phyloP scores from a whole-genome alignment of 2,797 vertebrate species.

The Darevskia mixta region DNA sequence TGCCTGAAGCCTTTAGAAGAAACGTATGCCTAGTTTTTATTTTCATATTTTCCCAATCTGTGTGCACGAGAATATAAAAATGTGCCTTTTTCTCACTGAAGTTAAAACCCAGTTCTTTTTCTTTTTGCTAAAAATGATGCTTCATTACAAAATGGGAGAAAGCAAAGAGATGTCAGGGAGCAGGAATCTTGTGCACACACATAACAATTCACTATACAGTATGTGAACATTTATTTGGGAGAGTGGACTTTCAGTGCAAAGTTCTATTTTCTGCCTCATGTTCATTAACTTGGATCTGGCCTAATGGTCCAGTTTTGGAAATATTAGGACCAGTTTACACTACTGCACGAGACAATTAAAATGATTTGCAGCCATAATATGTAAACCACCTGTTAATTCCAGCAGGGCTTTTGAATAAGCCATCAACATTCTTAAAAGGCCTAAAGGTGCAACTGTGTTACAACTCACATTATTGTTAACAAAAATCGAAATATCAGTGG shows the following conservation, averaged over 20 bases:
- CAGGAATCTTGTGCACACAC: slow-evolving; percentile 15
- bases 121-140: slow-evolving; percentile 48
- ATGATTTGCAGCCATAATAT: background rate
- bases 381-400: background rate
- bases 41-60: slow-evolving; percentile 13
- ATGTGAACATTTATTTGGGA: background rate
- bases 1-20: slow-evolving; percentile 34
- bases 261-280: background rate
- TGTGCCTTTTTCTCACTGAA: slow-evolving; percentile 64
- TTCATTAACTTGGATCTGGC: background rate
- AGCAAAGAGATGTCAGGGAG: background rate
- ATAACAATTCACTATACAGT: background rate
- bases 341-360: background rate
- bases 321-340: background rate
- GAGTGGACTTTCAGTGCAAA: background rate
- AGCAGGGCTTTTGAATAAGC: background rate
- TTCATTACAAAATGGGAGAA: slow-evolving; percentile 18
- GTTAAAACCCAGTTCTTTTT: slow-evolving; percentile 30
- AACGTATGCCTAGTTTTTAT: background rate
- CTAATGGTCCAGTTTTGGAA: background rate
- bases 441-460: background rate
- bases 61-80: slow-evolving; percentile 52
- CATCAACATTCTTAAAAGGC: background rate
- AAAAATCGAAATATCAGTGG: too few species aligned
- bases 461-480: background rate